Conservation (phyloP, 2,113 vertebrate species). For the Brachypodius melanocephalos region DNA sequence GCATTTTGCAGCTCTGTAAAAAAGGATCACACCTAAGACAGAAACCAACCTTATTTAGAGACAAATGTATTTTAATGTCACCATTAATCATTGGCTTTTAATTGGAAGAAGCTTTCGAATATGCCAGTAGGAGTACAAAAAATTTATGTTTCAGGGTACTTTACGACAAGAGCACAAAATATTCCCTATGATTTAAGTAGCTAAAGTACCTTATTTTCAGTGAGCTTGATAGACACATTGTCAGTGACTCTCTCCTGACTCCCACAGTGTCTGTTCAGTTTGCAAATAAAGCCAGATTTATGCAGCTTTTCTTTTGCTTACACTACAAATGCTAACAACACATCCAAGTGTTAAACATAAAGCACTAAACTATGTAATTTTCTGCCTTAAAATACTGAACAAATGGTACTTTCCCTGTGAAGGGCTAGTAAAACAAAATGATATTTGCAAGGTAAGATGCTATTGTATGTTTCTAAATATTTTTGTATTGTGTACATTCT, state of each 20-base stretch:
- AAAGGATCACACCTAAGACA: neutral
- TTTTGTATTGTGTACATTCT: slow-evolving; percentile 81
- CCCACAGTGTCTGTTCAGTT: slow-evolving; percentile 28
- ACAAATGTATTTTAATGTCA: slow-evolving; percentile 58
- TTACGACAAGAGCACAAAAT: slow-evolving; percentile 23
- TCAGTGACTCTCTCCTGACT: slow-evolving; percentile 21
- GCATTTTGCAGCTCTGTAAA: neutral
- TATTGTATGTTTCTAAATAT: slow-evolving; percentile 71
- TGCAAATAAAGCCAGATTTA: slow-evolving; percentile 58
- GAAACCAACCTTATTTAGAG: slow-evolving; percentile 44
- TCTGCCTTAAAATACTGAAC: slow-evolving; percentile 75
- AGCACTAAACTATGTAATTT: slow-evolving; percentile 55
- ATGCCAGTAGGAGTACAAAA: neutral
- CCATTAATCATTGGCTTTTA: slow-evolving; percentile 51
- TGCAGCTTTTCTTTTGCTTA: slow-evolving; percentile 19
- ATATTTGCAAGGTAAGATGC: slow-evolving; percentile 53
- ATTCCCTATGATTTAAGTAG: slow-evolving; percentile 19
- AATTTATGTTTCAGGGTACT: neutral
- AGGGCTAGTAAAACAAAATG: slow-evolving; percentile 62
- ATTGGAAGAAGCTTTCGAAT: slow-evolving; percentile 60
- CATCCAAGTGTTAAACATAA: neutral
- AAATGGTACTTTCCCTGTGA: slow-evolving; percentile 46
- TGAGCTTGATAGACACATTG: neutral
- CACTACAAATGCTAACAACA: neutral
- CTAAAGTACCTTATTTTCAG: slow-evolving; percentile 37